Evolutionary conservation across 2,113 vertebrate species (phyloP).

Genomic region (Micronisus gabar): DNA sequence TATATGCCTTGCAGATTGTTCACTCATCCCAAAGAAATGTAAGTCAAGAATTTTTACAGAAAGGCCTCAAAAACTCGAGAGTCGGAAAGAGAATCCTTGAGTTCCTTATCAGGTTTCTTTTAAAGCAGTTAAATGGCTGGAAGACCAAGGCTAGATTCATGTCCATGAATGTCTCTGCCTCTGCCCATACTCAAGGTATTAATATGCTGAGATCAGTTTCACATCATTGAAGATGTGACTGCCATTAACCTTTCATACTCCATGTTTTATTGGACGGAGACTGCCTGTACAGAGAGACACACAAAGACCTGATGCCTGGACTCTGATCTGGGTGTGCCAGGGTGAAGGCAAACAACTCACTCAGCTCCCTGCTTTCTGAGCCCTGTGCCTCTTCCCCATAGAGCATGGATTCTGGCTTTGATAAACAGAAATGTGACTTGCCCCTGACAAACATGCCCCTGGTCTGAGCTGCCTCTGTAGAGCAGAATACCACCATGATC

Average conservation of each 20-base stretch:
- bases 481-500: fast-evolving
- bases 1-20: neutral
- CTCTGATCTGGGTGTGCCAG: slow-evolving; percentile 49
- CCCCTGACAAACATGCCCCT: neutral
- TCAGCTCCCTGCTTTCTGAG: neutral
- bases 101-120: neutral
- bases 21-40: neutral
- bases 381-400: neutral
- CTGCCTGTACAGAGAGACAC: fast-evolving
- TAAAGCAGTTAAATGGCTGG: neutral
- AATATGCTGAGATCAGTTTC: neutral
- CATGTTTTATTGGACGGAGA: neutral
- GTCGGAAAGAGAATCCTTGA: neutral
- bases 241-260: fast-evolving
- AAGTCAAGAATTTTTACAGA: neutral
- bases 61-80: neutral
- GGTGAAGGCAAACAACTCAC: neutral
- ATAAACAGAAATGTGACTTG: neutral
- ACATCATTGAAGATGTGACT: neutral
- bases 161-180: neutral
- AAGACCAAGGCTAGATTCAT: neutral
- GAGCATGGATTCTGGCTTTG: neutral
- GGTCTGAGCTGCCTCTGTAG: neutral
- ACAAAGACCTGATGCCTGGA: neutral
- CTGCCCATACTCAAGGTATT: neutral